Conservation (phyloP, 2,888 invertebrate species). For the Zygaena filipendulae region DNA sequence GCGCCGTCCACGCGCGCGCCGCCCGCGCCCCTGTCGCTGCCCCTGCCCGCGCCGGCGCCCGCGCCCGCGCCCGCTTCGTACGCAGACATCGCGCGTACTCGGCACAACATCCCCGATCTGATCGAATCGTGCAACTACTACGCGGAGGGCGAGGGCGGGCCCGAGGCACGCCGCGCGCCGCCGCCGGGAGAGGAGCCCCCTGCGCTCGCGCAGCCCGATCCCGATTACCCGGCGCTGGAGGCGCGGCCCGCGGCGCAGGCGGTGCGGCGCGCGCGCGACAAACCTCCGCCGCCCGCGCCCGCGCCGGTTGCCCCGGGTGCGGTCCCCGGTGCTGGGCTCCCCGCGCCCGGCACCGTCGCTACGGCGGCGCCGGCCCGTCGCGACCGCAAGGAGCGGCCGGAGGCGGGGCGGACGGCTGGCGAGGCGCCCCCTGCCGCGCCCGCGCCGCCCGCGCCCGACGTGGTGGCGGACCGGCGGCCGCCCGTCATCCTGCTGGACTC, state of each 20-base stretch:
- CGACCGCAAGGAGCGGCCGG: slow-evolving; percentile 18
- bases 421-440: slow-evolving; percentile 51
- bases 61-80: slow-evolving; percentile 73
- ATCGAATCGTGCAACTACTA: slow-evolving; percentile 65
- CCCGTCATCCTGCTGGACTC: slow-evolving; percentile 80
- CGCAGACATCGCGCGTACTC: slow-evolving; percentile 81
- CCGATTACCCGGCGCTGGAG: slow-evolving; percentile 23
- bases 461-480: slow-evolving; percentile 66
- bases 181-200: slow-evolving; percentile 3
- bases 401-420: slow-evolving; percentile 24
- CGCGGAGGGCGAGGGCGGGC: slow-evolving; percentile 32
- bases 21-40: slow-evolving; percentile 35
- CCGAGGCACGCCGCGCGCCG: slow-evolving; percentile 14
- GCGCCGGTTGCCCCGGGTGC: no score
- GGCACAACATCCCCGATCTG: slow-evolving; percentile 60
- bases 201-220: slow-evolving; percentile 11
- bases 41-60: slow-evolving; percentile 73
- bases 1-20: slow-evolving; percentile 18
- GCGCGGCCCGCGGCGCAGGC: slow-evolving; percentile 16
- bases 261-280: slow-evolving; percentile 22
- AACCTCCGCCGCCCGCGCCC: slow-evolving; percentile 21
- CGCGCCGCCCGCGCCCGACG: slow-evolving; percentile 49
- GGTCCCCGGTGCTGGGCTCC: no score
- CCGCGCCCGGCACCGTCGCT: slow-evolving; percentile 14
- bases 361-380: slow-evolving; percentile 17